Conservation (phyloP, 2,113 vertebrate genomes). For the Bettongia penicillata region DNA sequence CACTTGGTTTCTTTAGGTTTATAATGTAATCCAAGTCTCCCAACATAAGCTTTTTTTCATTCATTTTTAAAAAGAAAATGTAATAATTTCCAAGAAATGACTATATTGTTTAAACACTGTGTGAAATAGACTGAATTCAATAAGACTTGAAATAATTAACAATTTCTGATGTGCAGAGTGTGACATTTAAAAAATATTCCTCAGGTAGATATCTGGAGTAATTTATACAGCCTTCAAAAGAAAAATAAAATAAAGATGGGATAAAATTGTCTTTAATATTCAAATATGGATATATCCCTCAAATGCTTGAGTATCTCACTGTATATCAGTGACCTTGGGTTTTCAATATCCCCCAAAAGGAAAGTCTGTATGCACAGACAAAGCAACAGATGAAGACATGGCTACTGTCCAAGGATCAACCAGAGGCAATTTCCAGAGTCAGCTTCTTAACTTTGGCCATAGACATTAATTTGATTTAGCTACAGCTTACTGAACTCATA, state of each 20-base stretch:
- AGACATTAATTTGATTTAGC: too few relatives aligned
- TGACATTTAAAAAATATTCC: slow-evolving; percentile 41
- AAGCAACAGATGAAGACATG: too few relatives aligned
- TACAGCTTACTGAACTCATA: background rate
- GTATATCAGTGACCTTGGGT: too few relatives aligned
- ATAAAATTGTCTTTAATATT: slow-evolving; percentile 14
- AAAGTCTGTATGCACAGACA: too few relatives aligned
- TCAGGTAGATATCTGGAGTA: slow-evolving; percentile 17
- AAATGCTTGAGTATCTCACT: too few relatives aligned
- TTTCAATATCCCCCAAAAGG: too few relatives aligned
- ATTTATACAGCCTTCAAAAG: slow-evolving; percentile 40
- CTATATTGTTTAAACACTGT: slow-evolving; percentile 52
- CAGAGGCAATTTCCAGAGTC: too few relatives aligned
- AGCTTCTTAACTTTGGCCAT: too few relatives aligned
- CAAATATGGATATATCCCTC: background rate
- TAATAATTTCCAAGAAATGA: slow-evolving; percentile 51
- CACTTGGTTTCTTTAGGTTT: slow-evolving; percentile 42
- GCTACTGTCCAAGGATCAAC: too few relatives aligned
- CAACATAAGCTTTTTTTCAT: slow-evolving; percentile 48
- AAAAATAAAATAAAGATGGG: slow-evolving; percentile 54
- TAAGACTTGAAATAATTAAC: slow-evolving; percentile 45
- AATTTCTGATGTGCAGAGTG: slow-evolving; percentile 22
- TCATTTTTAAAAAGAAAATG: slow-evolving; percentile 54
- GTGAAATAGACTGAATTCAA: slow-evolving; percentile 39
- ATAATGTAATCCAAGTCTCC: slow-evolving; percentile 48